Conservation (phyloP, 2,888 invertebrate genomes). For the Melanophora roralis region DNA sequence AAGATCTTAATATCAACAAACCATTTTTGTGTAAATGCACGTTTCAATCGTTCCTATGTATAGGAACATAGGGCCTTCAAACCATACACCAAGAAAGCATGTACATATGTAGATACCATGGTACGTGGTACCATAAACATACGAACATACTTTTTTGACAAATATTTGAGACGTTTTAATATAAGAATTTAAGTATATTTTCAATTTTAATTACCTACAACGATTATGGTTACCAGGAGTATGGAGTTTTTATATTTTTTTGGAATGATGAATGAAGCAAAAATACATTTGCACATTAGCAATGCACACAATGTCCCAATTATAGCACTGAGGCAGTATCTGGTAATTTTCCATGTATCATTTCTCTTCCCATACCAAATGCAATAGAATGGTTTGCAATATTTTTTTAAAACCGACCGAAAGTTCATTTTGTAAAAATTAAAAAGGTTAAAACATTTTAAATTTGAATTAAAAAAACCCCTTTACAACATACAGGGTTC, state of each 20-base stretch:
- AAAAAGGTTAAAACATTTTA: background rate
- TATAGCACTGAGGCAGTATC: conserved; percentile 65
- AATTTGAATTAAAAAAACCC: background rate
- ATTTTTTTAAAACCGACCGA: conserved; percentile 45
- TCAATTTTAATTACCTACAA: conserved; percentile 62
- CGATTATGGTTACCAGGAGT: conserved; percentile 52
- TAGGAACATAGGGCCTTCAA: too few species aligned
- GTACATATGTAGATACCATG: too few species aligned
- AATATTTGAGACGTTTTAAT: too few species aligned
- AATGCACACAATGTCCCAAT: conserved; percentile 67
- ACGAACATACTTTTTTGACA: too few species aligned
- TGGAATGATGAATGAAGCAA: conserved; percentile 64
- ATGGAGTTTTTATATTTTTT: conserved; percentile 52
- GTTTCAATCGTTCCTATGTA: too few species aligned
- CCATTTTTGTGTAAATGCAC: too few species aligned
- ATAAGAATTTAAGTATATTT: too few species aligned
- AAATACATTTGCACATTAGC: conserved; percentile 69
- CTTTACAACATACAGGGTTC: background rate
- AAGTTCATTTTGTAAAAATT: conserved; percentile 62
- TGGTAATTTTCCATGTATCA: conserved; percentile 50
- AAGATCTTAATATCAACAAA: too few species aligned
- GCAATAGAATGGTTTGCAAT: conserved; percentile 64
- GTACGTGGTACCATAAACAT: too few species aligned
- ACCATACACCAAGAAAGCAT: too few species aligned
- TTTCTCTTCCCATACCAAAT: conserved; percentile 63